Conservation (phyloP, 1,140 invertebrate genomes). For the Arctopsyche grandis region DNA sequence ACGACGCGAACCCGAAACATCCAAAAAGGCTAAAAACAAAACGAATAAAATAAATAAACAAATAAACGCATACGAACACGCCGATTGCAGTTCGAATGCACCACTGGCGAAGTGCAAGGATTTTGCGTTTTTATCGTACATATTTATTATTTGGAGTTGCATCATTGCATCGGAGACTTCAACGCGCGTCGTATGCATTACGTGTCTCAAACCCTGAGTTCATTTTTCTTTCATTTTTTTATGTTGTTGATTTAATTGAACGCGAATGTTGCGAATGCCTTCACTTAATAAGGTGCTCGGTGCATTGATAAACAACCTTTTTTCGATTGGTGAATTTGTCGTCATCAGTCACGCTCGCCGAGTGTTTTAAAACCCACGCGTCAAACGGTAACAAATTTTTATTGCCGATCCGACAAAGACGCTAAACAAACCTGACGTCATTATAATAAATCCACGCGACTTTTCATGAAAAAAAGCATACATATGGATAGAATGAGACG, state of each 20-base stretch:
- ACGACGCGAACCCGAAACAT: slow-evolving; percentile 3
- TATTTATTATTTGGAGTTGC: no score
- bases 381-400: slow-evolving; percentile 18
- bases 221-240: no score
- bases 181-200: no score
- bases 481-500: neutral
- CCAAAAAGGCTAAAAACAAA: neutral
- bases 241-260: no score
- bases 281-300: neutral
- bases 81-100: neutral
- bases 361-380: slow-evolving; percentile 1
- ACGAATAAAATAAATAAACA: neutral
- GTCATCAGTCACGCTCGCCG: no score
- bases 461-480: neutral
- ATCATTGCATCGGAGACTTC: no score
- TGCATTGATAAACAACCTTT: neutral
- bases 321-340: neutral
- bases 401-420: slow-evolving; percentile 5
- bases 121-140: neutral
- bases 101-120: neutral
- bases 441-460: neutral
- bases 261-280: no score
- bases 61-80: neutral
- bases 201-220: no score
- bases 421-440: neutral